Conservation (phyloP, 2,888 invertebrate species). For the Drosophila anomelani region DNA sequence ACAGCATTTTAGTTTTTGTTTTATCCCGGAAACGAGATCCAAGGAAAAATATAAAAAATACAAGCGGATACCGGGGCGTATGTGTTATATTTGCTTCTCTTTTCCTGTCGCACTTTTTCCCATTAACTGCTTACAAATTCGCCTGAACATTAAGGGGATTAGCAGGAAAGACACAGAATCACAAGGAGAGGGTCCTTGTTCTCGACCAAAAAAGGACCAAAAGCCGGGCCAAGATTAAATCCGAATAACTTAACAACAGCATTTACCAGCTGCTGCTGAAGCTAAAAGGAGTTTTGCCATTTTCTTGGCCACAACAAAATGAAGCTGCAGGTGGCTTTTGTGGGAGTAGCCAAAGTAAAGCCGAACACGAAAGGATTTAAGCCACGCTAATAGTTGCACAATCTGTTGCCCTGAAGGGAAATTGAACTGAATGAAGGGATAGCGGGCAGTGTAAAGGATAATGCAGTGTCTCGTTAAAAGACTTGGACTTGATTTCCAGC, state of each 20-base stretch:
- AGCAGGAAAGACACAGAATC: slow-evolving; percentile 25
- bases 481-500: slow-evolving; percentile 1
- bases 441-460: background rate
- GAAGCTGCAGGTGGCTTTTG: slow-evolving; percentile 63
- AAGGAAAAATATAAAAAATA: background rate
- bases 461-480: background rate
- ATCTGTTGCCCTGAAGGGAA: slow-evolving; percentile 29
- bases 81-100: slow-evolving; percentile 32
- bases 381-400: slow-evolving; percentile 40
- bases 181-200: background rate
- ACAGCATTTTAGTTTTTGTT: slow-evolving; percentile 20
- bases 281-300: slow-evolving; percentile 25
- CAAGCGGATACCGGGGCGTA: slow-evolving; percentile 12
- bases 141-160: slow-evolving; percentile 52
- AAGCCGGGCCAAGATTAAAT: slow-evolving; percentile 23
- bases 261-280: background rate
- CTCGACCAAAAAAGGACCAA: slow-evolving; percentile 13
- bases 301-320: slow-evolving; percentile 39
- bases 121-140: slow-evolving; percentile 38
- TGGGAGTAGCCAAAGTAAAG: slow-evolving; percentile 10
- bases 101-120: background rate
- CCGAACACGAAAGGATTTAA: slow-evolving; percentile 50
- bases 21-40: background rate
- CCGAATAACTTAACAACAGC: slow-evolving; percentile 24
- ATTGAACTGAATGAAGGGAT: slow-evolving; percentile 24